Evolutionary conservation across 2,888 invertebrate species (phyloP).

Genomic region (Parnassius glacialis): DNA sequence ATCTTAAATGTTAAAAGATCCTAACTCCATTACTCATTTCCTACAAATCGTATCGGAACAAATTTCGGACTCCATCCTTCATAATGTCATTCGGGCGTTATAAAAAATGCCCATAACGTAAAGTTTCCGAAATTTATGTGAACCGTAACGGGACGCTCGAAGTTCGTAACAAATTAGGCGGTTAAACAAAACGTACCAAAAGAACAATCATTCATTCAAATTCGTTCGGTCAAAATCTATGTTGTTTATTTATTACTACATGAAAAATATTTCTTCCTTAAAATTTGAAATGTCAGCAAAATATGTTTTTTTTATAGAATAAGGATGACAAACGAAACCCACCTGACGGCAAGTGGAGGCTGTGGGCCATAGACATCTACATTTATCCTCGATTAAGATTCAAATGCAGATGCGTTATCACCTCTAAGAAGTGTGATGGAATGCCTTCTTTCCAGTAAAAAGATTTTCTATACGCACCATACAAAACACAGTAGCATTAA

Average conservation of each 20-base stretch:
- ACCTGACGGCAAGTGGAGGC: no score
- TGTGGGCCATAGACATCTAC: no score
- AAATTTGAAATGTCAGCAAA: no score
- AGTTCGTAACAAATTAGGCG: slow-evolving; percentile 51
- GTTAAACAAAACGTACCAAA: slow-evolving; percentile 50
- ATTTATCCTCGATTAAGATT: no score
- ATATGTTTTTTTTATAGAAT: no score
- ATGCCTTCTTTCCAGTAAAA: no score
- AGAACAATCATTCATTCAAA: slow-evolving; percentile 28
- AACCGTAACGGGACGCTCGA: slow-evolving; percentile 46
- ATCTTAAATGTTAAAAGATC: background rate
- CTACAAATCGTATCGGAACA: slow-evolving; percentile 25
- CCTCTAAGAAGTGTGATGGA: no score
- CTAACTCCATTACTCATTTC: slow-evolving; percentile 23
- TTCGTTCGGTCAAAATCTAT: background rate
- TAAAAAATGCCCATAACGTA: slow-evolving; percentile 18
- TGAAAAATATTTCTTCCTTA: background rate
- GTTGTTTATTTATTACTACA: background rate
- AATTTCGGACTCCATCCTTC: slow-evolving; percentile 25
- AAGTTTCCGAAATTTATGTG: slow-evolving; percentile 35
- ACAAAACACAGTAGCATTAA: no score
- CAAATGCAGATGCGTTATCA: no score
- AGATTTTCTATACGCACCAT: no score
- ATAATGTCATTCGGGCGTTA: slow-evolving; percentile 27
- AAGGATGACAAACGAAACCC: no score